Conservation (phyloP, 2,888 invertebrate species). For the Patella ulyssiponensis region DNA sequence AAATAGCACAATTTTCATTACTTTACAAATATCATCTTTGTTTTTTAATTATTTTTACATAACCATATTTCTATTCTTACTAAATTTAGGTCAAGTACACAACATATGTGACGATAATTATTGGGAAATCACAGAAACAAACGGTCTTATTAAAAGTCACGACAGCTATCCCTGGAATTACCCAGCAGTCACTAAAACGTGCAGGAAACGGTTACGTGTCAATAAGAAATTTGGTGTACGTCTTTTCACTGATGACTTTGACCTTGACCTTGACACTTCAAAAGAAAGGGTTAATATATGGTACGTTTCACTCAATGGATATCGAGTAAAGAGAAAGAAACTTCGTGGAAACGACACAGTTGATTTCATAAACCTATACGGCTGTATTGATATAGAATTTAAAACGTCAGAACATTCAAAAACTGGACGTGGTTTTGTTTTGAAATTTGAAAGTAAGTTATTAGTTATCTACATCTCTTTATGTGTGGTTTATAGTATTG, state of each 20-base stretch:
- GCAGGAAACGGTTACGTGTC: slow-evolving; percentile 29
- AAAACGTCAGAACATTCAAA: slow-evolving; percentile 8
- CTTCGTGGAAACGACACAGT: slow-evolving; percentile 10
- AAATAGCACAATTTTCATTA: no score
- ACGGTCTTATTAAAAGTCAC: slow-evolving; percentile 31
- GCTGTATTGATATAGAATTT: slow-evolving; percentile 29
- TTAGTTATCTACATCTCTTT: not conserved
- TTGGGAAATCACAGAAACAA: slow-evolving; percentile 18
- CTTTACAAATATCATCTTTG: no score
- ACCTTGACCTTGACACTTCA: slow-evolving; percentile 22
- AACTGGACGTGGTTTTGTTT: slow-evolving; percentile 29
- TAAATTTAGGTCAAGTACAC: slow-evolving; percentile 26
- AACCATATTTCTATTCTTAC: no score
- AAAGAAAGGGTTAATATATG: slow-evolving; percentile 29
- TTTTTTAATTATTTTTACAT: no score
- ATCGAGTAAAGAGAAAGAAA: not conserved
- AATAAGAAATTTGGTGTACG: slow-evolving; percentile 32
- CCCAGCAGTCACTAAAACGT: not conserved
- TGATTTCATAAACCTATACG: slow-evolving; percentile 8
- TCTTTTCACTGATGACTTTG: slow-evolving; percentile 23
- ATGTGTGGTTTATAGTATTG: no score
- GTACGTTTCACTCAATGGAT: slow-evolving; percentile 1
- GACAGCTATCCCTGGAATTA: slow-evolving; percentile 31
- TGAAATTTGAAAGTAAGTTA: slow-evolving; percentile 31
- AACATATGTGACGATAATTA: slow-evolving; percentile 26